A percentile compares a stretch with the other conserved stretches of the same genome.
phyloP scores from a whole-genome alignment of 2,888 invertebrate genomes.

The Luperina testacea region DNA sequence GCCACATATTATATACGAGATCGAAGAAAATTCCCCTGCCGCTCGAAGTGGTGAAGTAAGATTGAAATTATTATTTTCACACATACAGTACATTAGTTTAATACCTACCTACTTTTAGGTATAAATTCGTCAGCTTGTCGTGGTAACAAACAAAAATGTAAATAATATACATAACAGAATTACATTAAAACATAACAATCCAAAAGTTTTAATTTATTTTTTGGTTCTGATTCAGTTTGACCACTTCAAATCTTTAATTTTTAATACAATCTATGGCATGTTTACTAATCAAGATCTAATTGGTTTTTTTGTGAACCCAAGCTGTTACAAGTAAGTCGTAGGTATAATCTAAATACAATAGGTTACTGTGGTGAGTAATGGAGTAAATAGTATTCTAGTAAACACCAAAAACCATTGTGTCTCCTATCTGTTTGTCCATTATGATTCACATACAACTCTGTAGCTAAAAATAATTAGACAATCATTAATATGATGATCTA shows the following conservation, averaged over 20 bases:
- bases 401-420: constrained; percentile 36
- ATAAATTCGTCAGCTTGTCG: constrained; percentile 42
- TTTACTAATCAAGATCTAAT: constrained; percentile 4
- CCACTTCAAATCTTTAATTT: constrained; percentile 1
- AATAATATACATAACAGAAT: constrained; percentile 6
- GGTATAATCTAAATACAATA: constrained; percentile 3
- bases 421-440: constrained; percentile 6
- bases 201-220: background rate
- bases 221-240: background rate
- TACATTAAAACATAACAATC: background rate
- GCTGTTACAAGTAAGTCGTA: background rate
- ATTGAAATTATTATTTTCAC: constrained; percentile 56
- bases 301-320: background rate
- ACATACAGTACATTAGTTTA: constrained; percentile 10
- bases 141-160: constrained; percentile 32
- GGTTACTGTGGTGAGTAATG: constrained; percentile 33
- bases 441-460: constrained; percentile 33
- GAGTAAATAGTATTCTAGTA: constrained; percentile 12
- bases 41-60: constrained; percentile 97
- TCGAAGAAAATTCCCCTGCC: constrained; percentile 97
- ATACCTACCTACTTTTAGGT: constrained; percentile 66
- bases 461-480: constrained; percentile 7
- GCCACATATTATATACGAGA: constrained; percentile 98
- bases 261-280: background rate
- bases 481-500: background rate